Percentiles rank a stretch among this genome's conserved stretches.
These are phyloP conservation scores for Burhinus bistriatus DNA, from an alignment of 2,113 vertebrate genomes.

Conservation along the genomic window DNA sequence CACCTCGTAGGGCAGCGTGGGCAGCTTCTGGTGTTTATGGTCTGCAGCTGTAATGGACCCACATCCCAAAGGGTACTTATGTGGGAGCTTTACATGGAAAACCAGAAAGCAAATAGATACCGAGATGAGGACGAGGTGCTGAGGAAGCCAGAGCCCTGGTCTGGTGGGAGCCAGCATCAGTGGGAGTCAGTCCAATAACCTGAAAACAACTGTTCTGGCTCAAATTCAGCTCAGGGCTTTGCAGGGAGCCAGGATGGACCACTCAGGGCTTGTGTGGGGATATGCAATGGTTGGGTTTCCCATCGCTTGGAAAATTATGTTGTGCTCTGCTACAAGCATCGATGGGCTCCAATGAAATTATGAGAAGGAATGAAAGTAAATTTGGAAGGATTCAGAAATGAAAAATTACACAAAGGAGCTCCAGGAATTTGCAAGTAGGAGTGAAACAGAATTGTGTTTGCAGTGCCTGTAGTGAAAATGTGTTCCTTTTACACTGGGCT, in stretches of 20 bases:
- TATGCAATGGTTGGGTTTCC: not conserved
- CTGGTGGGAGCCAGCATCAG: not conserved
- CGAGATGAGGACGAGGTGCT: not conserved
- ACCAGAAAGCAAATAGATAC: not conserved
- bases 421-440: not conserved
- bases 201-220: not conserved
- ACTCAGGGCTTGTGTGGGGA: not conserved
- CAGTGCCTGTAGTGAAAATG: not conserved
- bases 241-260: fast-evolving
- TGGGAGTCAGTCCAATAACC: not conserved
- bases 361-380: not conserved
- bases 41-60: not conserved
- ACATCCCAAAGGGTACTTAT: not conserved
- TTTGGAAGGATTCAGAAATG: not conserved
- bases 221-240: not conserved
- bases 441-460: not conserved
- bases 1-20: fast-evolving
- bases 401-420: not conserved
- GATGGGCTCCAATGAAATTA: not conserved
- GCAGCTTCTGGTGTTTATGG: not conserved
- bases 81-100: not conserved
- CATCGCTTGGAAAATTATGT: not conserved
- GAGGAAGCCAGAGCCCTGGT: not conserved
- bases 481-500: not conserved
- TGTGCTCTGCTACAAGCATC: not conserved